phyloP scores from a whole-genome alignment of 30 jellyfish, hydroid and myxozoan genomes.

The Turritopsis dohrnii region DNA sequence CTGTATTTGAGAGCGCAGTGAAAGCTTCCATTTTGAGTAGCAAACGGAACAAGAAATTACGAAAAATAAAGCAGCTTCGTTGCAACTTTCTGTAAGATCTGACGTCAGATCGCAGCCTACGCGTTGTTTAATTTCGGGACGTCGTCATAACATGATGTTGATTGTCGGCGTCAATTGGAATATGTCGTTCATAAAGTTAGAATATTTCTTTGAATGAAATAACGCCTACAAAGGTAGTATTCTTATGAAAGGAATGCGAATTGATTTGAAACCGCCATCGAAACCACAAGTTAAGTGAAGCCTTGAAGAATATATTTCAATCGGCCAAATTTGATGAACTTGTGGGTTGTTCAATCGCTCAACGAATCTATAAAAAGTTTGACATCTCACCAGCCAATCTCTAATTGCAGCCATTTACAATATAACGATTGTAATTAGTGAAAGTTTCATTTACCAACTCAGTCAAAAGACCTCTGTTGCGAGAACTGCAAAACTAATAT shows the following conservation, averaged over 20 bases:
- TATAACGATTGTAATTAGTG: not conserved
- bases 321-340: too few relatives aligned
- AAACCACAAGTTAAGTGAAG: not conserved
- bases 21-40: slow-evolving; percentile 73
- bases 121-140: not conserved
- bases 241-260: not conserved
- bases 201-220: not conserved
- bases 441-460: not conserved
- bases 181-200: not conserved
- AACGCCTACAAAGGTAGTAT: not conserved
- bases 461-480: not conserved
- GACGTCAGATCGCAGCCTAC: not conserved
- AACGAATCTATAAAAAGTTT: too few relatives aligned
- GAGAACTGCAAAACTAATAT: not conserved
- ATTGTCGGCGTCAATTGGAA: not conserved
- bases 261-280: not conserved
- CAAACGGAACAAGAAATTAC: slow-evolving; percentile 47
- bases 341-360: too few relatives aligned
- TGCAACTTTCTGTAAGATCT: slow-evolving; percentile 7
- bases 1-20: slow-evolving; percentile 87
- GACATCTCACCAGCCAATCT: too few relatives aligned
- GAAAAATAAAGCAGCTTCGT: slow-evolving; percentile 43
- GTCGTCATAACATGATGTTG: too few relatives aligned
- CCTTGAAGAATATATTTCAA: not conserved
- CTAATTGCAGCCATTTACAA: not conserved